A percentile compares a stretch with the other conserved stretches of the same genome.
phyloP scores from a whole-genome alignment of 2,797 vertebrate species.

The Syngnathus rostellatus region DNA sequence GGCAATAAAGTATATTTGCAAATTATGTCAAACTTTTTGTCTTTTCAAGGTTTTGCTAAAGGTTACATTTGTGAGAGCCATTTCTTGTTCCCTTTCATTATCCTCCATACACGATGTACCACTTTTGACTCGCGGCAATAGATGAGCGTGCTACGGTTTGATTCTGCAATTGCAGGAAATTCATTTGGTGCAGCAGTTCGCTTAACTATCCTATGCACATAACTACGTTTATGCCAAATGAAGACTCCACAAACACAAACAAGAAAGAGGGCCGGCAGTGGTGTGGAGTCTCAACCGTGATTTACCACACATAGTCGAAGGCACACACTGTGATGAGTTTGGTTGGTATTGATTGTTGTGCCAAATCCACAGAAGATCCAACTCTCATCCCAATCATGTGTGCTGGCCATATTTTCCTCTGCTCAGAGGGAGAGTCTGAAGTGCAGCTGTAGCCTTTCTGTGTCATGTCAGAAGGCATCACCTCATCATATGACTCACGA shows the following conservation, averaged over 20 bases:
- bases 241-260: neutral
- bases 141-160: slow-evolving; percentile 5
- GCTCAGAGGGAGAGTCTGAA: slow-evolving; percentile 14
- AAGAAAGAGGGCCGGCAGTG: neutral
- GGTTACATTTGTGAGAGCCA: slow-evolving; percentile 17
- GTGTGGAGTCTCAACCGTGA: neutral
- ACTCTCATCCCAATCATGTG: neutral
- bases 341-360: neutral
- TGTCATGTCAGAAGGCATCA: slow-evolving; percentile 44
- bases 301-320: neutral
- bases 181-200: slow-evolving; percentile 40
- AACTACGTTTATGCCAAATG: slow-evolving; percentile 26
- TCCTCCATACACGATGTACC: slow-evolving; percentile 13
- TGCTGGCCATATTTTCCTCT: neutral
- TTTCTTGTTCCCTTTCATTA: slow-evolving; percentile 31
- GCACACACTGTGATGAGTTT: neutral
- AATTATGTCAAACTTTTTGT: neutral
- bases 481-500: slow-evolving; percentile 33
- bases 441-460: slow-evolving; percentile 31
- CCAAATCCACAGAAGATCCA: neutral
- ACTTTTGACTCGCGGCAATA: slow-evolving; percentile 21
- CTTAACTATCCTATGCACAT: slow-evolving; percentile 17
- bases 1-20: neutral
- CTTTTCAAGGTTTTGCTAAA: slow-evolving; percentile 22
- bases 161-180: slow-evolving; percentile 20